Evolutionary conservation across 2,888 invertebrate species (phyloP).

Genomic region (Parnassius apollo): DNA sequence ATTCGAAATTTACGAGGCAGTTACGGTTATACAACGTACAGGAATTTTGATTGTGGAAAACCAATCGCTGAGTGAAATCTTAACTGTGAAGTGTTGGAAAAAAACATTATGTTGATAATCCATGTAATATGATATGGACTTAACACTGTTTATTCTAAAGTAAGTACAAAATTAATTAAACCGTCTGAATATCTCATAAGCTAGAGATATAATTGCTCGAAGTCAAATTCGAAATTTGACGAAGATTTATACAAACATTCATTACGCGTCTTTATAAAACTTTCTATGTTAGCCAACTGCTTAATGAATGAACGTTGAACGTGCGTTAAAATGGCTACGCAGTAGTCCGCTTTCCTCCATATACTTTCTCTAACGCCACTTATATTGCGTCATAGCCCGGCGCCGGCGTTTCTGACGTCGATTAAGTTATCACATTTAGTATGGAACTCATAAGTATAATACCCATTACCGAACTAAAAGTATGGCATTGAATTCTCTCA

Average conservation of each 20-base stretch:
- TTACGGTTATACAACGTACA: constrained; percentile 14
- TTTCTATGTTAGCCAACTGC: constrained; percentile 54
- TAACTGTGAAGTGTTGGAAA: constrained; percentile 15
- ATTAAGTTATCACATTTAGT: constrained; percentile 19
- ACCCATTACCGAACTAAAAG: constrained; percentile 14
- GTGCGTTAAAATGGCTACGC: constrained; percentile 40
- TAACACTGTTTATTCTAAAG: background rate
- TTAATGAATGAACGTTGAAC: constrained; percentile 54
- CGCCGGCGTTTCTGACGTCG: constrained; percentile 23
- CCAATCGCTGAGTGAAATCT: constrained; percentile 13
- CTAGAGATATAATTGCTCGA: background rate
- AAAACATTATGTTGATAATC: background rate
- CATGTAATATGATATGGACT: background rate
- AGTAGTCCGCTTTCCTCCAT: constrained; percentile 27
- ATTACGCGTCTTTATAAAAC: constrained; percentile 49
- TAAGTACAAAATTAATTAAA: background rate
- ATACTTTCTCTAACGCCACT: constrained; percentile 62
- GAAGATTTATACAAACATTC: background rate
- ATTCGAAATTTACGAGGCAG: constrained; percentile 31
- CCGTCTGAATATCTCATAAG: background rate
- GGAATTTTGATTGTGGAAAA: constrained; percentile 11
- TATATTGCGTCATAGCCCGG: constrained; percentile 49
- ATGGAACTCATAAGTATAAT: constrained; percentile 10
- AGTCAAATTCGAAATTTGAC: background rate
- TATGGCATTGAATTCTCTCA: background rate